Evolutionary conservation across 1,140 invertebrate genomes (phyloP), one percentile per base, ranked within the genome.

Genomic region (Lordiphosa collinella): DNA sequence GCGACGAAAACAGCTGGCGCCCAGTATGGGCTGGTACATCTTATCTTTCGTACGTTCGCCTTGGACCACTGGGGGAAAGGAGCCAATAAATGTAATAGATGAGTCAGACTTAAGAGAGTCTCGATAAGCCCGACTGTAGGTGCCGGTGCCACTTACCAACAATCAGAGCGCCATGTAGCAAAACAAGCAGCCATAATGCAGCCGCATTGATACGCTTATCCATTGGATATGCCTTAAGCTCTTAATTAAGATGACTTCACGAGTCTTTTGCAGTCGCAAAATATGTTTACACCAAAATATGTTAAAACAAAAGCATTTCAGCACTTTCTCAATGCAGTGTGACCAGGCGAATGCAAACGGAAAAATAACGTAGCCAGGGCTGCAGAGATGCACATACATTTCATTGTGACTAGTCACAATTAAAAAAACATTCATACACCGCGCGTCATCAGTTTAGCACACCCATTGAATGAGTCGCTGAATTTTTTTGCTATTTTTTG

Each of bases 1-100:
- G 64, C 95, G 91, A 68, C 96, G 92, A 86, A 97, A 97, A 90
- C 97, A 98, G 44, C 93, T 93, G 55, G 93, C 91, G 36, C 93
- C 93, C 69, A 93, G 90, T 36, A 97, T 92, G 6, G 92, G 88
- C 71, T 93, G 91, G 87, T 97, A 97, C 90, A 98, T 96, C 90
- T 94, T 94, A 69, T 95, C 92, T 75, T 92, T 93, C 3, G 93
- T 92, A 67, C 94, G 91, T 64, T 93, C 92, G 29, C 73, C 54
- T 7, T 48, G 41, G 38, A 61, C 79, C 79, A 14, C 8, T n/a
- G 11, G 43, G 6, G n/a, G 44, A 36, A 68, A 49, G 31, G 16
- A 9, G 16, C 65, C 55, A 40, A 25, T 29, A 29, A 8, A 29
- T 8, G 25, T 8, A 8, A 29, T 2, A 29, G 5, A 25, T 84